Conservation (phyloP, 2,888 invertebrate genomes). For the Vesta saturnalis region DNA sequence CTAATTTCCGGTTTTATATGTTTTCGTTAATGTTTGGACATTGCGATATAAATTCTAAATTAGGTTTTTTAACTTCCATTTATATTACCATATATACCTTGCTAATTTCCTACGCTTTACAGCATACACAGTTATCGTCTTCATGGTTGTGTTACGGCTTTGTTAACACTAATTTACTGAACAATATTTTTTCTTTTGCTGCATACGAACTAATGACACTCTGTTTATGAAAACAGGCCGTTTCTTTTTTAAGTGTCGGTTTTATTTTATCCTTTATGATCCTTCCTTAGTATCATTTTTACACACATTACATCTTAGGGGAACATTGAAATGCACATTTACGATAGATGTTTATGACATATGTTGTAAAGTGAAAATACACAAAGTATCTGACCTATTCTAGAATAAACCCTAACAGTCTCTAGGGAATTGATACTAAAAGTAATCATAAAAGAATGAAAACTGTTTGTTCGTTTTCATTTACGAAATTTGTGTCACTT, state of each 20-base stretch:
- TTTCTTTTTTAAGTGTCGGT: neutral
- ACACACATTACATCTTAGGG: constrained; percentile 15
- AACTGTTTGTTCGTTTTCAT: constrained; percentile 51
- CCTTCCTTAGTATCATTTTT: constrained; percentile 15
- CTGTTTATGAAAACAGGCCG: constrained; percentile 7
- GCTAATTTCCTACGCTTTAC: constrained; percentile 34
- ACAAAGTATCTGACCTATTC: constrained; percentile 55
- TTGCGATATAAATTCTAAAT: constrained; percentile 34
- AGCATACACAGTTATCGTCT: constrained; percentile 26
- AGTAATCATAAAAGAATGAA: constrained; percentile 55
- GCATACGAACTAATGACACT: constrained; percentile 19
- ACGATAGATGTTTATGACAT: constrained; percentile 54
- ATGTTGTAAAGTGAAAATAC: constrained; percentile 53
- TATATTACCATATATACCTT: constrained; percentile 29
- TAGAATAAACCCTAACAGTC: constrained; percentile 58
- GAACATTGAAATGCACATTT: constrained; percentile 41
- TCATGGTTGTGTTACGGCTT: constrained; percentile 18
- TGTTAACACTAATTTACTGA: constrained; percentile 23
- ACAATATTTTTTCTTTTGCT: constrained; percentile 14
- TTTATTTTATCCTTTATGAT: neutral
- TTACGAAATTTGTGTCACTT: too few relatives aligned
- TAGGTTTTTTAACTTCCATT: constrained; percentile 36
- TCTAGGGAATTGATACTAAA: constrained; percentile 57
- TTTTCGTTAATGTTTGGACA: constrained; percentile 31
- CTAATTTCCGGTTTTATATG: constrained; percentile 31